Base-by-base conservation (phyloP, 2,797 vertebrate genomes). In the Spea hammondii region DNA sequence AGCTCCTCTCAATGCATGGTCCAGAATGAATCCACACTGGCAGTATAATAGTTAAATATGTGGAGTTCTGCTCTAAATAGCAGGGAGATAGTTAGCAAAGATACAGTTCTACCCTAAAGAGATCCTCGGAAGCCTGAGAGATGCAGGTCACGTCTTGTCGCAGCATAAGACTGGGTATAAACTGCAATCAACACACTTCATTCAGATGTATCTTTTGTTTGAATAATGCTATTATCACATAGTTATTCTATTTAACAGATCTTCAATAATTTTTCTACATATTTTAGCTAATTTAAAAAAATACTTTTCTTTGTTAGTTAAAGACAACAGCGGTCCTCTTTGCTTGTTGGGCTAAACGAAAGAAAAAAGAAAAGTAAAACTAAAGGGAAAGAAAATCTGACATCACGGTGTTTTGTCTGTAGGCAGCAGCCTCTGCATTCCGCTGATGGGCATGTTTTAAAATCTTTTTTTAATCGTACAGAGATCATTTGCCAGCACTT, bases 161-260 rank as follows among this genome's bases (percentile, higher is more conserved):
- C 0, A 14, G 32, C 51, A 54, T 65, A 78, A 12, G 59, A 59
- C 51, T 14, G 17, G 77, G 12, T 75, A 85, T 75, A 70, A 82
- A 82, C 78, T 50, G 79, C 70, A 79, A 11, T 0, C 0, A 6
- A 62, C 66, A 1, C 7, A 5, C 14, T 85, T 87, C 79, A 79
- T 83, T 85, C 77, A 82, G 60, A 82, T 77, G 72, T 88, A 49
- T 32, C 32, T 32, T 32, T 83, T 78, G 84, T 84, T 80, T 80
- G 72, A 46, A 65, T 55, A 71, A 69, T 59, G 70, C 47, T 49
- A 73, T 70, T 70, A 11, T 77, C 51, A 7, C 51, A 53, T 53
- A 32, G 32, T 32, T 32, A 32, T 32, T 32, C 32, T 32, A 32
- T 32, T 32, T 32, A 32, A 32, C 32, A 32, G 32, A 2, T 32